A percentile compares a stretch with the other conserved stretches of the same genome.
Evolutionary conservation across 2,888 invertebrate genomes (phyloP).

Genomic region (Hedya salicella): DNA sequence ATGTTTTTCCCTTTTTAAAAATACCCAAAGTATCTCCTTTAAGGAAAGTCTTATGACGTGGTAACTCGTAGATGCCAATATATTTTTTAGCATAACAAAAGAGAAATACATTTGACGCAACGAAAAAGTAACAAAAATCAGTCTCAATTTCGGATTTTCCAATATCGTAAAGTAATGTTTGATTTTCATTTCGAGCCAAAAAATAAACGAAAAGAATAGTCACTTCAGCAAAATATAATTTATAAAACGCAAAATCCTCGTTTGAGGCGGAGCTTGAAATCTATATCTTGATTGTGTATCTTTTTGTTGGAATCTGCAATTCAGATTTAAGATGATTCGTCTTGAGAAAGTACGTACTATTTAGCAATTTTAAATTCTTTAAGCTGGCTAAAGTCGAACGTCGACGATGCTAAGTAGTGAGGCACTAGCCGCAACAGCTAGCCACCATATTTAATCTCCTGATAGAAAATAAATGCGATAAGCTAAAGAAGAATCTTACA

Average conservation of each 20-base stretch:
- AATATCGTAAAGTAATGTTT: slow-evolving; percentile 34
- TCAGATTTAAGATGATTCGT: slow-evolving; percentile 35
- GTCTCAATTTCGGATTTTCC: slow-evolving; percentile 20
- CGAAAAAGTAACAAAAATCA: slow-evolving; percentile 11
- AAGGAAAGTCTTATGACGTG: not conserved
- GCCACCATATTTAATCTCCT: slow-evolving; percentile 5
- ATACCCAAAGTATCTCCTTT: slow-evolving; percentile 13
- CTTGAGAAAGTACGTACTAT: slow-evolving; percentile 20
- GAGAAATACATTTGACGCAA: not conserved
- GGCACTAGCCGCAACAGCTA: slow-evolving; percentile 2
- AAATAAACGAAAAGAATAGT: slow-evolving; percentile 29
- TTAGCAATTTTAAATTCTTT: slow-evolving; percentile 28
- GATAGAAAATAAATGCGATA: not conserved
- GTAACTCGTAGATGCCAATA: not conserved
- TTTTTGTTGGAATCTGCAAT: slow-evolving; percentile 32
- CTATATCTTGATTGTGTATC: slow-evolving; percentile 35
- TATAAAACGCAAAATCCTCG: slow-evolving; percentile 9
- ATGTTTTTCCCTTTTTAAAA: slow-evolving; percentile 26
- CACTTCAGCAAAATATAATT: slow-evolving; percentile 26
- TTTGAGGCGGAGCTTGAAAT: slow-evolving; percentile 23
- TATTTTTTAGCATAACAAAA: slow-evolving; percentile 11
- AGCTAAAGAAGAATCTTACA: not conserved
- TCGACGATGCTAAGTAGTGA: slow-evolving; percentile 20
- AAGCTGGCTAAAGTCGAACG: slow-evolving; percentile 17
- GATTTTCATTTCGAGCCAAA: slow-evolving; percentile 27